A percentile compares a stretch with the other conserved stretches of the same genome.
Evolutionary conservation across 1,140 invertebrate genomes (phyloP).

Genomic region (Oryctes rhinoceros): DNA sequence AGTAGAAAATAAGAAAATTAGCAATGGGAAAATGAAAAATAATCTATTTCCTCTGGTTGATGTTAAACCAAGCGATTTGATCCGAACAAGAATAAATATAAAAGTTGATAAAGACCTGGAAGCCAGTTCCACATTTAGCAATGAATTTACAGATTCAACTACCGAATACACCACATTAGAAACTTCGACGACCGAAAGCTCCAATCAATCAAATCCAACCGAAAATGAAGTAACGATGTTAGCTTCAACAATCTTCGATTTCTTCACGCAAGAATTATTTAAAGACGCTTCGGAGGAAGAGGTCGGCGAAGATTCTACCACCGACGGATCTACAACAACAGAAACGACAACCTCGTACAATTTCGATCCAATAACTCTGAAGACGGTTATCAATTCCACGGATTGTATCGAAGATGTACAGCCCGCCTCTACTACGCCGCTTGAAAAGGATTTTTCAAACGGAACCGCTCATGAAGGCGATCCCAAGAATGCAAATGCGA

Average conservation of each 20-base stretch:
- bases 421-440: background rate
- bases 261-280: constrained; percentile 38
- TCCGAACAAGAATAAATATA: background rate
- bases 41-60: too few relatives aligned
- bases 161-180: constrained; percentile 41
- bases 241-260: constrained; percentile 39
- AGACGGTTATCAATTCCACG: constrained; percentile 54
- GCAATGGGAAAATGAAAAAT: background rate
- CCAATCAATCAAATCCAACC: constrained; percentile 28
- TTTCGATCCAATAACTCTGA: constrained; percentile 48
- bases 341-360: constrained; percentile 38
- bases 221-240: constrained; percentile 33
- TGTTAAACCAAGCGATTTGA: background rate
- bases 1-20: background rate
- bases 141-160: constrained; percentile 24
- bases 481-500: background rate
- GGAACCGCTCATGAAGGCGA: background rate
- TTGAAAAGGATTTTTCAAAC: background rate
- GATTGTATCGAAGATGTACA: constrained; percentile 52
- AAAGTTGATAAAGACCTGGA: background rate
- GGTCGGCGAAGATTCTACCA: constrained; percentile 34
- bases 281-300: constrained; percentile 24
- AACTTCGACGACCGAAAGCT: constrained; percentile 24
- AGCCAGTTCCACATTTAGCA: background rate
- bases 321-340: constrained; percentile 41